phyloP scores from a whole-genome alignment of 2,888 invertebrate species.

The Drosophila flavopinicola region DNA sequence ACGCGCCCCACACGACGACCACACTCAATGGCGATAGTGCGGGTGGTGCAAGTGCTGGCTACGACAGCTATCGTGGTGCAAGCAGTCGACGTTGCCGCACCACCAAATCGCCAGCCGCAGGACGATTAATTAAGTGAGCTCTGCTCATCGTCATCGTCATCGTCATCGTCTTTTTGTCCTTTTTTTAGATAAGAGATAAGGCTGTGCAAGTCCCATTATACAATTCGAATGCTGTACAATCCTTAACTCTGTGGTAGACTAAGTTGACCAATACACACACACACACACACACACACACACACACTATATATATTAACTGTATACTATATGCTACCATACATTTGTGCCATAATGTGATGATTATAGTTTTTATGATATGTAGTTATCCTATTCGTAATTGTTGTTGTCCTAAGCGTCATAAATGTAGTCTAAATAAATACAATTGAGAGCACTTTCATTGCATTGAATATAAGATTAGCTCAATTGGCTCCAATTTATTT shows the following conservation, averaged over 20 bases:
- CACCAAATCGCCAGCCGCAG: slow-evolving; percentile 26
- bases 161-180: not conserved
- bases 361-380: slow-evolving; percentile 65
- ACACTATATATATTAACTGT: slow-evolving; percentile 23
- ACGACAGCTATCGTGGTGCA: slow-evolving; percentile 36
- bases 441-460: slow-evolving; percentile 1
- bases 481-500: too few species aligned
- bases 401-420: slow-evolving; percentile 48
- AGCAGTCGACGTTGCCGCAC: slow-evolving; percentile 70
- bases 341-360: slow-evolving; percentile 83
- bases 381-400: slow-evolving; percentile 66
- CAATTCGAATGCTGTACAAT: slow-evolving; percentile 14
- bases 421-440: slow-evolving; percentile 11
- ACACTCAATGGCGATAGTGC: slow-evolving; percentile 61
- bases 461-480: slow-evolving; percentile 1
- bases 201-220: slow-evolving; percentile 5
- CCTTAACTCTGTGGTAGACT: slow-evolving; percentile 24
- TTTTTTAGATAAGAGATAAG: slow-evolving; percentile 28
- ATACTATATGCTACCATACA: slow-evolving; percentile 45
- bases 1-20: slow-evolving; percentile 64
- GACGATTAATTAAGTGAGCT: slow-evolving; percentile 61
- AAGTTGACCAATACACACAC: slow-evolving; percentile 32
- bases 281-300: too few species aligned
- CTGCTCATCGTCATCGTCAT: not conserved
- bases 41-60: slow-evolving; percentile 21